A percentile compares a stretch with the other conserved stretches of the same genome.
These are phyloP conservation scores for Leptinotarsa tumamoca DNA, from an alignment of 2,888 invertebrate species.

Conservation along the genomic window DNA sequence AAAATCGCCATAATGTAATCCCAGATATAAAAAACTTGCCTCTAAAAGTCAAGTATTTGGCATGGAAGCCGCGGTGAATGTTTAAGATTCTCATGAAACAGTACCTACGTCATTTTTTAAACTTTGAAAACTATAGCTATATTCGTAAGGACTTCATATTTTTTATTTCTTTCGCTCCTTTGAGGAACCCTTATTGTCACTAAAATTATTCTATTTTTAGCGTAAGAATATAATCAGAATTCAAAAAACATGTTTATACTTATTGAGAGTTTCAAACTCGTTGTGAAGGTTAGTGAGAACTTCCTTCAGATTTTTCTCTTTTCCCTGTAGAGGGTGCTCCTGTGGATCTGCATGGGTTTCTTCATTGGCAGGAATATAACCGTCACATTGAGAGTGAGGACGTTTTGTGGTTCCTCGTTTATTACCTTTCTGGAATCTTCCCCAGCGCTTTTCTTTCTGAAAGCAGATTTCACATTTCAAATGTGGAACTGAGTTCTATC, in stretches of 20 bases:
- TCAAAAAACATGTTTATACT: slow-evolving; percentile 50
- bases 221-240: not conserved
- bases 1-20: no score
- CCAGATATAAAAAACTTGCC: no score
- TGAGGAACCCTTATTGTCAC: no score
- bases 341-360: not conserved
- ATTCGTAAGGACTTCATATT: no score
- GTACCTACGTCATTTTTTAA: no score
- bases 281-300: slow-evolving; percentile 63
- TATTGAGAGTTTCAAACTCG: slow-evolving; percentile 62
- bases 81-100: no score
- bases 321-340: slow-evolving; percentile 46
- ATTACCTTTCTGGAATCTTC: slow-evolving; percentile 24
- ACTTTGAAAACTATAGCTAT: no score
- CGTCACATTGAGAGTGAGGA: slow-evolving; percentile 7
- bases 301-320: slow-evolving; percentile 61
- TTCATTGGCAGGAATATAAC: not conserved
- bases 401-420: slow-evolving; percentile 26
- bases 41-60: no score
- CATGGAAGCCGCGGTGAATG: no score
- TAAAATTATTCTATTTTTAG: no score
- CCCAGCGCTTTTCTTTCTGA: slow-evolving; percentile 13
- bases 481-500: not conserved
- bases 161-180: no score
- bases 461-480: not conserved